A percentile compares a stretch with the other conserved stretches of the same genome.
These are phyloP conservation scores for Sesamia inferens DNA, from an alignment of 2,888 invertebrate genomes.

Conservation along the genomic window DNA sequence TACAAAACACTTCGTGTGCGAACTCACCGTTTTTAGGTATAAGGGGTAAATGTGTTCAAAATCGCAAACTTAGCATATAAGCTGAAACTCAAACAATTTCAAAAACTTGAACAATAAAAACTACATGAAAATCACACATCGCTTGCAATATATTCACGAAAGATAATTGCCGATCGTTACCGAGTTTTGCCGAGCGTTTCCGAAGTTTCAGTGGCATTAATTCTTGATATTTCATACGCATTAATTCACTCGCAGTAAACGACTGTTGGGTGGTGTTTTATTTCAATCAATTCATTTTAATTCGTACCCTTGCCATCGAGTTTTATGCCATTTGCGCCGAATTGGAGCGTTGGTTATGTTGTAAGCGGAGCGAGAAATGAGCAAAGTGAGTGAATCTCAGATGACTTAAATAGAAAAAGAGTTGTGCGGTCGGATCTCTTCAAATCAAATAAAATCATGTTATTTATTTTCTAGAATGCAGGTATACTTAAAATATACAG, in stretches of 20 bases:
- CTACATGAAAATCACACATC: conserved; percentile 43
- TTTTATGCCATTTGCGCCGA: conserved; percentile 54
- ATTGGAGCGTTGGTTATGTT: conserved; percentile 25
- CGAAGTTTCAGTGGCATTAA: conserved; percentile 51
- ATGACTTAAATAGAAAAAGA: not conserved
- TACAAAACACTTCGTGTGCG: not conserved
- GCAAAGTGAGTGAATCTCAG: not conserved
- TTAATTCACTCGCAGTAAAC: conserved; percentile 55
- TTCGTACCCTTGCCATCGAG: conserved; percentile 52
- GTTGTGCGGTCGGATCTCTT: not conserved
- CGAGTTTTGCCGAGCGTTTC: conserved; percentile 43
- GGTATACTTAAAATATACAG: too few species aligned
- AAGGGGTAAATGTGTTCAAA: not conserved
- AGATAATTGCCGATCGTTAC: conserved; percentile 50
- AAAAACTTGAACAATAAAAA: conserved; percentile 47
- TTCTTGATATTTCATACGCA: conserved; percentile 62
- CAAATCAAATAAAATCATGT: too few species aligned
- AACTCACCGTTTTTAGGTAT: not conserved
- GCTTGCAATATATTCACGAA: conserved; percentile 37
- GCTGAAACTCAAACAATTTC: conserved; percentile 9
- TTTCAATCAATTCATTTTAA: conserved; percentile 68
- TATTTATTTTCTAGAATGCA: too few species aligned
- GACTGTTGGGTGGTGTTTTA: conserved; percentile 63
- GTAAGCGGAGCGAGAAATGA: conserved; percentile 31
- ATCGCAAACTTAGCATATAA: not conserved